A percentile compares a stretch with the other conserved stretches of the same genome.
phyloP scores from a whole-genome alignment of 2,113 vertebrate genomes.

The Gyps fulvus region DNA sequence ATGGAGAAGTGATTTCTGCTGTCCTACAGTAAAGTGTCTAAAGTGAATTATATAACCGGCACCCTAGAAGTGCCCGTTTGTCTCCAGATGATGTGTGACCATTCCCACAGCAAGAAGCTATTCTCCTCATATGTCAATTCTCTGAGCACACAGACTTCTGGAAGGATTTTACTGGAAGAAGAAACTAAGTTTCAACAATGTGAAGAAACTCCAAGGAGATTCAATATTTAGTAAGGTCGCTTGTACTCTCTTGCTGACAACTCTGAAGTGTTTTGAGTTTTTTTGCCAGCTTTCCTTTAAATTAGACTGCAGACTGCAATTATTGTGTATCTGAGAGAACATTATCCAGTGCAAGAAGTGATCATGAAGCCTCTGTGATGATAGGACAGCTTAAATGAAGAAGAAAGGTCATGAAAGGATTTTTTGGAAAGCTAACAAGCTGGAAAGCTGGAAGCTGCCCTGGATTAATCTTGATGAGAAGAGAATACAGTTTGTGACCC shows the following conservation, averaged over 20 bases:
- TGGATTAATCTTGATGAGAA: background rate
- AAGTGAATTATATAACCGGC: background rate
- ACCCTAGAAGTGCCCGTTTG: accelerated
- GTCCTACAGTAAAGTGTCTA: background rate
- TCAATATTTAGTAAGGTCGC: background rate
- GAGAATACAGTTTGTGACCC: background rate
- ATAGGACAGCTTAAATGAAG: background rate
- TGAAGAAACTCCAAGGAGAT: background rate
- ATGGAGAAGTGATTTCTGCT: background rate
- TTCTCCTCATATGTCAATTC: background rate
- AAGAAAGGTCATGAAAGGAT: background rate
- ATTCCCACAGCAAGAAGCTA: background rate
- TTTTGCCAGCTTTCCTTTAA: background rate
- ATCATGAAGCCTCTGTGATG: background rate
- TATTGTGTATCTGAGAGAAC: background rate
- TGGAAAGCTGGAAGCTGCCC: background rate
- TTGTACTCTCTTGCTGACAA: background rate
- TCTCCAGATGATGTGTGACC: background rate
- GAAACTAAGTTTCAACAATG: background rate
- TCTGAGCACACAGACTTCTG: background rate
- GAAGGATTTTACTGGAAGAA: background rate
- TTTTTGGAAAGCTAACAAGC: background rate
- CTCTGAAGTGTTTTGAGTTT: background rate
- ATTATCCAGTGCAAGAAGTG: background rate
- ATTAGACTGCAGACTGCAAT: background rate